Percentiles rank a stretch among this genome's conserved stretches.
Conservation (phyloP, 2,888 invertebrate genomes). For the Oasisia sp. region DNA sequence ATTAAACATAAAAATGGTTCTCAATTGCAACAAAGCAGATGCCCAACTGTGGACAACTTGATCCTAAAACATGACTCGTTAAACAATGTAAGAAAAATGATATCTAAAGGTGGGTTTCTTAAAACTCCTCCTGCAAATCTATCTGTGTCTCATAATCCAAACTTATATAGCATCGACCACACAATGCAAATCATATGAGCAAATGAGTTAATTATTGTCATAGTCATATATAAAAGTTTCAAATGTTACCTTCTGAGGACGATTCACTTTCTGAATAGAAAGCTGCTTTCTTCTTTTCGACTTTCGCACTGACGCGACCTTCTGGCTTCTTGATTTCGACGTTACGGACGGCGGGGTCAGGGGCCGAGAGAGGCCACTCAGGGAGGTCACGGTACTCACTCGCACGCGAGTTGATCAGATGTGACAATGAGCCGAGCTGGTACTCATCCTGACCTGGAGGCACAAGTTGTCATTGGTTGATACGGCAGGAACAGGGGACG, state of each 20-base stretch:
- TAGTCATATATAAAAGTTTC: no score
- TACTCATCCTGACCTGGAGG: slow-evolving; percentile 81
- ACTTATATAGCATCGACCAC: no score
- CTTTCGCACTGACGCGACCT: slow-evolving; percentile 38
- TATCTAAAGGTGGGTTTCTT: background rate
- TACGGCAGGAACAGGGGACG: background rate
- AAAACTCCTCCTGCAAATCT: background rate
- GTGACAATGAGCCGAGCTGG: slow-evolving; percentile 94
- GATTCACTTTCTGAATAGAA: slow-evolving; percentile 74
- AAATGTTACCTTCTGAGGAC: slow-evolving; percentile 46
- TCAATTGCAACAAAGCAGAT: background rate
- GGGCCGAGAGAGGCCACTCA: slow-evolving; percentile 79
- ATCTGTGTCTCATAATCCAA: no score
- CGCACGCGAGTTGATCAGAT: slow-evolving; percentile 88
- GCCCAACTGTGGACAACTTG: background rate
- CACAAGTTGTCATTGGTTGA: background rate
- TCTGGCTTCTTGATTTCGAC: slow-evolving; percentile 43
- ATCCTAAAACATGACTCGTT: background rate
- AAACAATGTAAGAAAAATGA: background rate
- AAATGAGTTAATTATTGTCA: no score
- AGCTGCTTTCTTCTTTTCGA: slow-evolving; percentile 68
- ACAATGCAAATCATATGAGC: no score
- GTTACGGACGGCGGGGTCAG: slow-evolving; percentile 78
- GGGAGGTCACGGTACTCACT: slow-evolving; percentile 91
- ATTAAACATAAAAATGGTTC: background rate